Base-by-base conservation (phyloP, 2,113 vertebrate species). In the Laterallus jamaicensis region DNA sequence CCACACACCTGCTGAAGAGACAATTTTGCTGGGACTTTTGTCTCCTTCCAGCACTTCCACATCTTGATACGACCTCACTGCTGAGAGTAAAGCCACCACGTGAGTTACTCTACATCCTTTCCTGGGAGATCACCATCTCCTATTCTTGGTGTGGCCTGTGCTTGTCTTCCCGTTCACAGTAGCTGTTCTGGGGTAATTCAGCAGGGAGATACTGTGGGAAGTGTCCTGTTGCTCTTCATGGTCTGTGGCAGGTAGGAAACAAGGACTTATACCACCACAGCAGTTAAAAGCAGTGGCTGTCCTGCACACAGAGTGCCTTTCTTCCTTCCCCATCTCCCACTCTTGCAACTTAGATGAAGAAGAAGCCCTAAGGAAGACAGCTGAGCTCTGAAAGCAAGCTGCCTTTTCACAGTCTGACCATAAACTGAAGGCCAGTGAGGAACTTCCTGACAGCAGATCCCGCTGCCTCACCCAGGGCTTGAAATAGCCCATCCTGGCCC, bases 61-160 rank as follows among this genome's bases (percentile, higher is more conserved):
- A 31, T 50, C 56, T 55, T 64, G 26, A 14, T 50, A 54, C 37
- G 44, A 80, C n/a, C 31, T 58, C 50, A 17, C 14, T 4, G 5
- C 31, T 56, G 55, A 69, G 49, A 21, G 55, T 32, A 55, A 49
- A 37, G n/a, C 29, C 58, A 59, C n/a, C 37, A 25, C 9, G 3
- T 63, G 54, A 37, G 37, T 85, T 89, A 18, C 12, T 82, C 25
- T 32, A 2, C 71, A 42, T 22, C 39, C 26, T 26, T 81, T 82
- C 31, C 49, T 75, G 20, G 25, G 70, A 69, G 44, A 66, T 88
- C 58, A 19, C 19, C 47, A 1, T 92, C 66, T 82, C 26, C 35
- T 24, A 0, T 15, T 5, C 35, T 74, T 50, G 16, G 26, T 31
- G n/a, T 37, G 55, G 42, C 20, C 83, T 0, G 0, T 54, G 59